Conservation (phyloP, 1,140 invertebrate genomes). For the Macrocentrus cingulum region DNA sequence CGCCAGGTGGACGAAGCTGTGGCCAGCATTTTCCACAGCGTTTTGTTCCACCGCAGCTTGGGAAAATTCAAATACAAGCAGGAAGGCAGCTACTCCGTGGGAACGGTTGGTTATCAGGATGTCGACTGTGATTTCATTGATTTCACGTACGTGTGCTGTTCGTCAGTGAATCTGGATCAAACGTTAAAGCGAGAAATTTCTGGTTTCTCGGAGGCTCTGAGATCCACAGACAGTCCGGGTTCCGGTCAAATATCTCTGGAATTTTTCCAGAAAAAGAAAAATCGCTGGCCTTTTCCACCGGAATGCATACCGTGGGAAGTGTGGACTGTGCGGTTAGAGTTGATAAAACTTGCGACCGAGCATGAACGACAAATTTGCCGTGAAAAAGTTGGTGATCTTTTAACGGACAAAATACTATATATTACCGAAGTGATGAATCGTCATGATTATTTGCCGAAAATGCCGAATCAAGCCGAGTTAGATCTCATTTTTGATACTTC, state of each 20-base stretch:
- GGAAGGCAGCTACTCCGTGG: constrained; percentile 92
- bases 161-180: constrained; percentile 75
- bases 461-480: constrained; percentile 88
- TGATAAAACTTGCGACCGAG: constrained; percentile 83
- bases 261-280: constrained; percentile 91
- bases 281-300: constrained; percentile 82
- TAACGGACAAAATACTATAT: constrained; percentile 90
- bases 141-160: constrained; percentile 94
- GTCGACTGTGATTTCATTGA: constrained; percentile 97
- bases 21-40: constrained; percentile 91
- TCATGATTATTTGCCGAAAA: constrained; percentile 93
- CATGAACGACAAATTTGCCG: constrained; percentile 84
- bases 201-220: constrained; percentile 81
- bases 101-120: constrained; percentile 92
- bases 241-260: constrained; percentile 89
- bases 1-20: constrained; percentile 94
- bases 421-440: constrained; percentile 94
- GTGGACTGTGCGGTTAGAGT: constrained; percentile 90
- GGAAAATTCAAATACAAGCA: constrained; percentile 95
- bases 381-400: constrained; percentile 86
- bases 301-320: constrained; percentile 97
- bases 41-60: constrained; percentile 90
- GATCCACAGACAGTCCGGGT: constrained; percentile 71
- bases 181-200: constrained; percentile 80
- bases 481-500: constrained; percentile 93